Conservation (phyloP, 2,888 invertebrate genomes). For the Apotomis capreana region DNA sequence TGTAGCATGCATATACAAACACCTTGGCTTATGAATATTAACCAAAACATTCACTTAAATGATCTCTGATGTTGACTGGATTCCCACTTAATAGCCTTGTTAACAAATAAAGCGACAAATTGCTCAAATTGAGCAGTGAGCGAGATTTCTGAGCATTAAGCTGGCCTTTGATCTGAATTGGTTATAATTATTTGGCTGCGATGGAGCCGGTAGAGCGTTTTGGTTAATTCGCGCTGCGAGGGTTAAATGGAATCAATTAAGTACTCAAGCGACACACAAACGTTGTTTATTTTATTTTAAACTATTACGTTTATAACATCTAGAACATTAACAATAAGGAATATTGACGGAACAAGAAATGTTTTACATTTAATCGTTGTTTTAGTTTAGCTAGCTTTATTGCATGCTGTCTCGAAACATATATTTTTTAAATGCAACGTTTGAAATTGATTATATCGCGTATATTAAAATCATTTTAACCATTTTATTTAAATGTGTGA, state of each 20-base stretch:
- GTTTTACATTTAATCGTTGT: too few relatives aligned
- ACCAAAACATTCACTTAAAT: slow-evolving; percentile 14
- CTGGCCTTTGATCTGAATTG: slow-evolving; percentile 16
- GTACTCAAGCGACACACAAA: background rate
- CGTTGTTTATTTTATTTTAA: too few relatives aligned
- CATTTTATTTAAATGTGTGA: too few relatives aligned
- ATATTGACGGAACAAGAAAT: too few relatives aligned
- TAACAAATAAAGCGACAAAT: slow-evolving; percentile 26
- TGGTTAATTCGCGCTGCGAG: background rate
- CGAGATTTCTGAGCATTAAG: background rate
- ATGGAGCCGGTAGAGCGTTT: background rate
- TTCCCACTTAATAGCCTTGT: slow-evolving; percentile 2
- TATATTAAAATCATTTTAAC: too few relatives aligned
- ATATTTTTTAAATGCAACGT: too few relatives aligned
- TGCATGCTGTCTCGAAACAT: too few relatives aligned
- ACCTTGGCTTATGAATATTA: slow-evolving; percentile 8
- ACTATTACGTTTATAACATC: too few relatives aligned
- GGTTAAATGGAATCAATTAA: slow-evolving; percentile 5
- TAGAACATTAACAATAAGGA: too few relatives aligned
- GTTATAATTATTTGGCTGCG: slow-evolving; percentile 6
- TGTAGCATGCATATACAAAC: too few relatives aligned
- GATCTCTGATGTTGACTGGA: background rate
- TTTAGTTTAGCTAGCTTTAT: too few relatives aligned
- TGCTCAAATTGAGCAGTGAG: slow-evolving; percentile 16
- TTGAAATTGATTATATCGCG: too few relatives aligned